These are phyloP conservation scores for Rugalucina vietnamica DNA, from an alignment of 2,888 invertebrate genomes.

Conservation along the genomic window DNA sequence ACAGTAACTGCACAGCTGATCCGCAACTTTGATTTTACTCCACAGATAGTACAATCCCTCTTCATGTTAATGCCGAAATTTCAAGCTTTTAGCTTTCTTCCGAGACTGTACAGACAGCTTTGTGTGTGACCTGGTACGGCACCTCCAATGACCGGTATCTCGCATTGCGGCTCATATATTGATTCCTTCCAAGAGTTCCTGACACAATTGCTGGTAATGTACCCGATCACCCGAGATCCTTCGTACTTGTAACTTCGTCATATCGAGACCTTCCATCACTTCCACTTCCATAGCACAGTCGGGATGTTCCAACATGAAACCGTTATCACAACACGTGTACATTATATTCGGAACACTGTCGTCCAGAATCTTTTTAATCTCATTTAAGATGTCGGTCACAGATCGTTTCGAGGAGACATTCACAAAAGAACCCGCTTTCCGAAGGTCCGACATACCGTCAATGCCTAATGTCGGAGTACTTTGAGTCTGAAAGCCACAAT, in stretches of 20 bases:
- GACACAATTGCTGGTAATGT: slow-evolving; percentile 77
- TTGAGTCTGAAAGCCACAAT: slow-evolving; percentile 21
- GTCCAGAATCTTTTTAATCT: slow-evolving; percentile 75
- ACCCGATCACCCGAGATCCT: slow-evolving; percentile 78
- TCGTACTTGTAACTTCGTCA: slow-evolving; percentile 76
- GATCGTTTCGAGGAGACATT: slow-evolving; percentile 70
- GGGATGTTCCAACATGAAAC: slow-evolving; percentile 72
- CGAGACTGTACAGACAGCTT: too few species aligned
- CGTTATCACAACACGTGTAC: slow-evolving; percentile 75
- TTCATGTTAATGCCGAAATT: too few species aligned
- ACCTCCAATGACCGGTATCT: too few species aligned
- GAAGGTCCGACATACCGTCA: slow-evolving; percentile 35
- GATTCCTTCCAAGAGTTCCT: slow-evolving; percentile 77
- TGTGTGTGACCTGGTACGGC: too few species aligned
- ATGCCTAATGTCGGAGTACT: slow-evolving; percentile 25
- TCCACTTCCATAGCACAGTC: slow-evolving; percentile 79
- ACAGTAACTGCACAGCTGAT: too few species aligned
- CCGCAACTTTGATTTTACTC: too few species aligned
- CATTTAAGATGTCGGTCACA: slow-evolving; percentile 75
- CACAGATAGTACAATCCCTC: too few species aligned
- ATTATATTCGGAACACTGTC: slow-evolving; percentile 73
- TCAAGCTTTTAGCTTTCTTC: too few species aligned
- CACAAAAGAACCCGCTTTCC: slow-evolving; percentile 57
- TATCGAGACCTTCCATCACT: slow-evolving; percentile 73
- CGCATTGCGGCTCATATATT: too few species aligned